phyloP scores from a whole-genome alignment of 2,888 invertebrate genomes.

The Phorcus lineatus region DNA sequence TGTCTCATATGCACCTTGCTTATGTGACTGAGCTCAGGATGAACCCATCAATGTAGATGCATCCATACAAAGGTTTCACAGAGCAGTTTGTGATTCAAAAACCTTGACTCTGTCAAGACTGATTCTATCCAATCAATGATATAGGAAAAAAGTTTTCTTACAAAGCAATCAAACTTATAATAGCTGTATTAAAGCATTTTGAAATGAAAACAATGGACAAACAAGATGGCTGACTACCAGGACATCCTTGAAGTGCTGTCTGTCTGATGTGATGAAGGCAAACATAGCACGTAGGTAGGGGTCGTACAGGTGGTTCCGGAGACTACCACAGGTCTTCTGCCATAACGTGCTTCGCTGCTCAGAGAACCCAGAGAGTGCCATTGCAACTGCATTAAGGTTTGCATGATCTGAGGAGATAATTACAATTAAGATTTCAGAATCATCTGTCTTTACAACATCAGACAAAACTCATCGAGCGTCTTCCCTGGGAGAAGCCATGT shows the following conservation, averaged over 20 bases:
- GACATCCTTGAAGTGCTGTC: conserved; percentile 85
- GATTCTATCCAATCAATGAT: too few species aligned
- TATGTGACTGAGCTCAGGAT: too few species aligned
- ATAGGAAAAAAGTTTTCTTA: too few species aligned
- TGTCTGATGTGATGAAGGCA: conserved; percentile 89
- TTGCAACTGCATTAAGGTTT: conserved; percentile 80
- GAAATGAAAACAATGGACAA: too few species aligned
- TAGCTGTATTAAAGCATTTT: too few species aligned
- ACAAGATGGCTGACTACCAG: conserved; percentile 79
- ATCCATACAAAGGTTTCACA: too few species aligned
- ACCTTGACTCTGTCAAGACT: too few species aligned
- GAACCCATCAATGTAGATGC: too few species aligned
- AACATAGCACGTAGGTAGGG: conserved; percentile 94
- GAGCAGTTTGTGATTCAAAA: too few species aligned
- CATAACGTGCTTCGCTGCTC: conserved; percentile 89
- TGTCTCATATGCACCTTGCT: too few species aligned
- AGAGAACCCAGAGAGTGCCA: conserved; percentile 86
- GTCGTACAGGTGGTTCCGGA: conserved; percentile 88
- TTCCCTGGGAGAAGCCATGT: background rate
- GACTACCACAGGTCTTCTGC: conserved; percentile 84
- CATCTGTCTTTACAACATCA: background rate
- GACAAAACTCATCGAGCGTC: background rate
- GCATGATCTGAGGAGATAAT: conserved; percentile 32
- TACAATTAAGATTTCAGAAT: background rate
- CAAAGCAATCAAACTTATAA: too few species aligned